Evolutionary conservation across 2,113 vertebrate species (phyloP).

Genomic region (Agapornis roseicollis): DNA sequence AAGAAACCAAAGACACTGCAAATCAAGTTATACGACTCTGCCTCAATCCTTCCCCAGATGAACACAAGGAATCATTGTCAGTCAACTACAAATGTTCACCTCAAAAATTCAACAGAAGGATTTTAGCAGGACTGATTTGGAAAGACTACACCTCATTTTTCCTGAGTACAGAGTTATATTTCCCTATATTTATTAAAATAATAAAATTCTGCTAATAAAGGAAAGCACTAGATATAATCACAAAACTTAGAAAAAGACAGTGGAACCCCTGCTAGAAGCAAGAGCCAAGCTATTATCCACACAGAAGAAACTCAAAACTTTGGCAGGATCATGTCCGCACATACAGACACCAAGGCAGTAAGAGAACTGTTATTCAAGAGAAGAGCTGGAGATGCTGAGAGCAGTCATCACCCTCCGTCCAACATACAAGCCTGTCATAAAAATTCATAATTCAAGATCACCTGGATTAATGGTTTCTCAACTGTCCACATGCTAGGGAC

Average conservation of each 20-base stretch:
- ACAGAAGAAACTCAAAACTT: background rate
- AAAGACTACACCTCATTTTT: background rate
- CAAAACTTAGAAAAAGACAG: background rate
- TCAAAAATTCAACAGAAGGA: conserved; percentile 13
- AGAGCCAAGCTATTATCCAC: background rate
- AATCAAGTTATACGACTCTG: conserved; percentile 31
- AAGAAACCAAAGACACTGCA: background rate
- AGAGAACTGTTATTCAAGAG: background rate
- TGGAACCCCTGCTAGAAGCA: background rate
- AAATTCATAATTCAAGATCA: background rate
- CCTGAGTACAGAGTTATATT: background rate
- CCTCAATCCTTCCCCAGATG: background rate
- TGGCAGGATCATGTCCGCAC: background rate
- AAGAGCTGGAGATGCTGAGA: background rate
- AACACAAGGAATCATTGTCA: conserved; percentile 33
- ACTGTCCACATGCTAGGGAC: background rate
- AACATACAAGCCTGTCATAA: background rate
- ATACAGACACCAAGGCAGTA: background rate
- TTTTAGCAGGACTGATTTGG: background rate
- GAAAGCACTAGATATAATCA: background rate
- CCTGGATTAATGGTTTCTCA: background rate
- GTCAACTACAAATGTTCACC: background rate
- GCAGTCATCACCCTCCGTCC: background rate
- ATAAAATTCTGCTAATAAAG: background rate
- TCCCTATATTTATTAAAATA: background rate